These are phyloP conservation scores for Pollenia amentaria DNA, from an alignment of 2,888 invertebrate species.

Conservation along the genomic window DNA sequence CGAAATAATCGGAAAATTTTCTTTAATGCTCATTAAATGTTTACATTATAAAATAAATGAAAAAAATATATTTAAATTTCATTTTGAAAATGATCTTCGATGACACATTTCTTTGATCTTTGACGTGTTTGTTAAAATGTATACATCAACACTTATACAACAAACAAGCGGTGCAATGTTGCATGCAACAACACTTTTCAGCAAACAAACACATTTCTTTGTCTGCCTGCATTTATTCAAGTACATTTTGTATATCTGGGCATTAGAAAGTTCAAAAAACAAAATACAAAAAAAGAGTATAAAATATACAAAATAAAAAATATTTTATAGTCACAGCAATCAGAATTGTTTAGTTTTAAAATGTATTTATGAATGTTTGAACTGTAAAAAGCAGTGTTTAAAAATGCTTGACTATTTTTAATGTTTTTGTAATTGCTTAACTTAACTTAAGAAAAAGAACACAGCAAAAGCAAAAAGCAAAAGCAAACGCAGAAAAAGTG, in stretches of 20 bases:
- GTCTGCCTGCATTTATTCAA: background rate
- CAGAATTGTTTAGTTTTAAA: conserved; percentile 48
- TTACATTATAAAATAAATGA: conserved; percentile 11
- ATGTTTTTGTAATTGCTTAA: too few relatives aligned
- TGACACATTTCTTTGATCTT: conserved; percentile 70
- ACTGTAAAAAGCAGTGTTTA: conserved; percentile 5
- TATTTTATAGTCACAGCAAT: conserved; percentile 39
- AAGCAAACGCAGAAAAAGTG: too few relatives aligned
- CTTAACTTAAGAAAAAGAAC: too few relatives aligned
- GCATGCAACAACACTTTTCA: background rate
- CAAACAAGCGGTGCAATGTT: conserved; percentile 33
- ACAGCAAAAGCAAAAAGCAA: too few relatives aligned
- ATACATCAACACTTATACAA: conserved; percentile 56
- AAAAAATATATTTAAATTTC: conserved; percentile 41
- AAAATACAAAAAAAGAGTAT: background rate
- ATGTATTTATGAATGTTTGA: conserved; percentile 19
- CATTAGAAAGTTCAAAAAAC: conserved; percentile 3
- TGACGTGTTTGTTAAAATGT: conserved; percentile 60
- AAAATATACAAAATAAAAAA: conserved; percentile 54
- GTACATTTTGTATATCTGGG: background rate
- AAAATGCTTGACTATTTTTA: too few relatives aligned
- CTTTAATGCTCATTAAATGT: conserved; percentile 29
- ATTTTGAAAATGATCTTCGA: conserved; percentile 63
- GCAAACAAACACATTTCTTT: conserved; percentile 2
- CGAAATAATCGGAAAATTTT: background rate